Evolutionary conservation across 1,140 invertebrate genomes (phyloP), one percentile per base, ranked within the genome.

Genomic region (Ostrea edulis): DNA sequence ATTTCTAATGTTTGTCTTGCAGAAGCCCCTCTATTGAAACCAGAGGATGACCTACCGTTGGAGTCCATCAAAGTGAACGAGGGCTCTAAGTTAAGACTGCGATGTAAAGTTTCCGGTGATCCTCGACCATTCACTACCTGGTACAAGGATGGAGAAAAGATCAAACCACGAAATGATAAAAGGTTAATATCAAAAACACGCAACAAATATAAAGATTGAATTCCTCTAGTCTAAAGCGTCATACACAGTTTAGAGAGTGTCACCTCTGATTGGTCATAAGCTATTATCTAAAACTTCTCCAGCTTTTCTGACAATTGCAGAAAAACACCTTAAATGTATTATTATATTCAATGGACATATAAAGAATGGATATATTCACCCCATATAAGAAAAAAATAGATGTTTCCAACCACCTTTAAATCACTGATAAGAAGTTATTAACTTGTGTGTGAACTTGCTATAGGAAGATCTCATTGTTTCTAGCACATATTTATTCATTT

Each of bases 101-200:
- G 68, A 77, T 77, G 68, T 77, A 77, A 35, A 77, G 22, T 9
- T 7, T 25, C 14, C 0, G 68, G 68, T 29, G 8, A 77, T 11
- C 68, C 68, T 0, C 11, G 17, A 11, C 68, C 68, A 29, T 77
- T 29, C 25, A 77, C 25, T 29, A 35, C 29, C 25, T 77, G 68
- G 68, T 77, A 77, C 14, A 77, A 77, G 68, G 22, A 77, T 77
- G 68, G 68, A 29, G 22, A 77, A 77, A 77, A 35, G 11, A 4
- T 77, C 3, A 29, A 17, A 29, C 25, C 22, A 29, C 22, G 25
- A 14, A 12, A 77, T 35, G 29, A 25, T 11, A 35, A 29, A 29
- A 77, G 68, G 68, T 77, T 77, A 29, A 25, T 25, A 11, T 35
- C 8, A 77, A 77, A 71, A 71, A 17, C 14, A 77, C 29, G 12